Evolutionary conservation across 1,140 invertebrate genomes (phyloP), one percentile per base, ranked within the genome.

Genomic region (Halyomorpha halys): DNA sequence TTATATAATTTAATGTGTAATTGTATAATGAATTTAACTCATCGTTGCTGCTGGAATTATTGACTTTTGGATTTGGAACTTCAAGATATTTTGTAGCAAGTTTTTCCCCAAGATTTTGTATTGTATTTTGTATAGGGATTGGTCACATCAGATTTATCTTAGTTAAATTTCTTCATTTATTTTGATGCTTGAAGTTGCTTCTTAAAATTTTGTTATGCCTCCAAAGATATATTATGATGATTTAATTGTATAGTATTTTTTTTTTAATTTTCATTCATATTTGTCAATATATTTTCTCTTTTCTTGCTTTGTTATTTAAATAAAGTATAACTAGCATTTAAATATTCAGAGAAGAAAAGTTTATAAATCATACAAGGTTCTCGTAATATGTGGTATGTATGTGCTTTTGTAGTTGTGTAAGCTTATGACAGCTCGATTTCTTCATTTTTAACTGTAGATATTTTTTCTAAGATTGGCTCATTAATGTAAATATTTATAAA

Each of bases 111-210:
- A 19, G n/a, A 19, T 49, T 49, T 49, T 49, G n/a, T 49, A 21
- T 23, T 56, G 53, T 56, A 56, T 44, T 60, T 60, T 60, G 59
- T 60, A 60, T 60, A 9, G n/a, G 59, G 59, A 60, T 60, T 60
- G 59, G 59, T 60, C 59, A 60, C 59, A 60, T 39, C n/a, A 23
- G 6, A 21, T 59, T n/a, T 59, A 27, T 59, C 5, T 59, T 59
- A 21, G 8, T 59, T 59, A 34, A 25, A n/a, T 13, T 15, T 25
- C 27, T 59, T 1, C 1, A 25, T 27, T 21, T 59, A 9, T 23
- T 4, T 2, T 59, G 6, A 8, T 59, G 6, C 16, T 21, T 59
- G 2, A 56, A 56, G 6, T 9, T 59, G 3, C 9, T 16, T 59
- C n/a, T 27, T 59, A 30, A 59, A 2, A 59, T 59, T 59, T 9